phyloP scores from a whole-genome alignment of 2,113 vertebrate species.

The Pachyramphus minor region DNA sequence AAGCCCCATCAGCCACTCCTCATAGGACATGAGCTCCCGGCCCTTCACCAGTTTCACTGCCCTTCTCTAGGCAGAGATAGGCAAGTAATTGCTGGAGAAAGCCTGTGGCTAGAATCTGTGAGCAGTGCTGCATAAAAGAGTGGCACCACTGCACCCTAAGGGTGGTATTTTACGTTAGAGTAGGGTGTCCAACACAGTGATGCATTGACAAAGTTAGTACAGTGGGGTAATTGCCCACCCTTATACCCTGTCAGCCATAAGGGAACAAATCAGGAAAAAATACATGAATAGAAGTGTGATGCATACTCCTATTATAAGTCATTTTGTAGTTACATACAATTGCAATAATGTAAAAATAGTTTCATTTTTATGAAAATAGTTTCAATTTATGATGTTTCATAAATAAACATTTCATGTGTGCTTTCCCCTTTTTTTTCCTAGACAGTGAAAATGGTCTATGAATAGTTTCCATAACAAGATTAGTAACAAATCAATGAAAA shows the following conservation, averaged over 20 bases:
- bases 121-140: accelerated
- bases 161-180: accelerated
- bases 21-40: background rate
- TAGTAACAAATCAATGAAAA: background rate
- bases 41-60: background rate
- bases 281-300: accelerated
- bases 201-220: accelerated
- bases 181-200: accelerated
- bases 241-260: background rate
- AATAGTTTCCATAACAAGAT: background rate
- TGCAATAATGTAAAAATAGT: background rate
- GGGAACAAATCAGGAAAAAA: background rate
- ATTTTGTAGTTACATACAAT: background rate
- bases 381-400: background rate
- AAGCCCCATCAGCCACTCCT: background rate
- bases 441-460: background rate
- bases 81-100: background rate
- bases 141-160: accelerated
- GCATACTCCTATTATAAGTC: accelerated
- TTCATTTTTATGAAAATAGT: background rate
- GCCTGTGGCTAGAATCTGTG: background rate
- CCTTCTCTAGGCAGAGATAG: background rate
- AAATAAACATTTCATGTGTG: accelerated
- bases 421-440: background rate
- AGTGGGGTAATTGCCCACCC: accelerated